Base-by-base conservation (phyloP, 1,140 invertebrate species). In the Drosophila murphyi region DNA sequence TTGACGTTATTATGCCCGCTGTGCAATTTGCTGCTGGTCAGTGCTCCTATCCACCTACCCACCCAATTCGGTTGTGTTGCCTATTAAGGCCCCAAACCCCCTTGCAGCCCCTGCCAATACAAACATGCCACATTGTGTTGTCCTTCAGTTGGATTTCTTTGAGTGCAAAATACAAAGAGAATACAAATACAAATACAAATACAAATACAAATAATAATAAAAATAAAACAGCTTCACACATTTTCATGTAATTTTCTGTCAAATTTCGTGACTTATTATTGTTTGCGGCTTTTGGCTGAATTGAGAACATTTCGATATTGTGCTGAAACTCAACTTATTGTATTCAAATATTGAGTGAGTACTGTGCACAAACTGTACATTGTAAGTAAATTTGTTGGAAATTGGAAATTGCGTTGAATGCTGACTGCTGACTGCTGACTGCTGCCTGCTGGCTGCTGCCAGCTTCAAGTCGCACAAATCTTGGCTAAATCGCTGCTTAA, bases 1-100 rank as follows among this genome's bases (percentile, higher is more conserved):
- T 82, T 82, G 76, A 79, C 78, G 76, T 77, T 82, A 79, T 82
- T 83, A 78, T 80, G 81, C 69, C 73, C 80, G 75, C 71, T 72
- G 75, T 76, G 79, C 80, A 82, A 78, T 82, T 82, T 78, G 79
- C 62, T 75, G 75, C 74, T 74, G 80, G 69, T 80, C 80, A 64
- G 57, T 64, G 60, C 55, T 54, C 29, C 8, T 35, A 28, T 20
- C 29, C 4, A 7, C 37, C 47, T n/a, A 43, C 43, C 31, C 35
- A 55, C 35, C 10, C 31, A 62, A 47, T 45, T 31, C 55, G 28
- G 8, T 20, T 6, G 43, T 47, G 12, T 47, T 47, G n/a, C 43
- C 43, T 47, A 20, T 34, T 34, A 34, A 20, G 1, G 20, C 34
- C 34, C 3, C 1, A 5, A 47, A 5, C 12, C 43, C 4, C 12